phyloP scores from a whole-genome alignment of 2,888 invertebrate genomes.

The Pomacea canaliculata region DNA sequence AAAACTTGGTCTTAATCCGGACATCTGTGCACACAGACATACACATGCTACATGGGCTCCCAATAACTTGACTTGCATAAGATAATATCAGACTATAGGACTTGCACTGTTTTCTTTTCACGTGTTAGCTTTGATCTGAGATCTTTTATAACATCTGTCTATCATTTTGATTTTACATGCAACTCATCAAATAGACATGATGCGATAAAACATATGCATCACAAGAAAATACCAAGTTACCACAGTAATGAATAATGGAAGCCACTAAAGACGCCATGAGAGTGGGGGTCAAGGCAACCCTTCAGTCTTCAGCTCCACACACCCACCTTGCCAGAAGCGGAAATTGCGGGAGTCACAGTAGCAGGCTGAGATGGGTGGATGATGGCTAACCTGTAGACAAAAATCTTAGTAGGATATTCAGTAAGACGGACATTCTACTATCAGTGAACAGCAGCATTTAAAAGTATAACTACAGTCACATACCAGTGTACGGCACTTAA shows the following conservation, averaged over 20 bases:
- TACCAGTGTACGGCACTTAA: too few relatives aligned
- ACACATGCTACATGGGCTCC: not conserved
- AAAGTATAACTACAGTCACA: too few relatives aligned
- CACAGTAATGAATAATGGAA: too few relatives aligned
- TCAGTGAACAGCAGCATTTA: too few relatives aligned
- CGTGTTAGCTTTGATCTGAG: not conserved
- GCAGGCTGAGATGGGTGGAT: constrained; percentile 86
- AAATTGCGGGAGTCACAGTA: constrained; percentile 83
- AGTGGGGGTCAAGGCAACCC: too few relatives aligned
- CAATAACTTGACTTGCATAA: not conserved
- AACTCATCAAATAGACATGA: too few relatives aligned
- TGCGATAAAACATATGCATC: too few relatives aligned
- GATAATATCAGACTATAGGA: not conserved
- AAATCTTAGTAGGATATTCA: not conserved
- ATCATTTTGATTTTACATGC: not conserved
- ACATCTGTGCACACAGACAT: constrained; percentile 73
- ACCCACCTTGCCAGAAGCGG: constrained; percentile 80
- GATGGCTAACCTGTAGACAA: constrained; percentile 80
- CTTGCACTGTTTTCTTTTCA: not conserved
- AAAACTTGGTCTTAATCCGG: constrained; percentile 87
- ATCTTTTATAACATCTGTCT: not conserved
- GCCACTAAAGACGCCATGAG: too few relatives aligned
- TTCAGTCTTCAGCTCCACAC: too few relatives aligned
- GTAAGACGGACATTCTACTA: too few relatives aligned
- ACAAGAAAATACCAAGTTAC: too few relatives aligned